Conservation (phyloP, 2,113 vertebrate genomes). For the Rousettus leschenaultii region DNA sequence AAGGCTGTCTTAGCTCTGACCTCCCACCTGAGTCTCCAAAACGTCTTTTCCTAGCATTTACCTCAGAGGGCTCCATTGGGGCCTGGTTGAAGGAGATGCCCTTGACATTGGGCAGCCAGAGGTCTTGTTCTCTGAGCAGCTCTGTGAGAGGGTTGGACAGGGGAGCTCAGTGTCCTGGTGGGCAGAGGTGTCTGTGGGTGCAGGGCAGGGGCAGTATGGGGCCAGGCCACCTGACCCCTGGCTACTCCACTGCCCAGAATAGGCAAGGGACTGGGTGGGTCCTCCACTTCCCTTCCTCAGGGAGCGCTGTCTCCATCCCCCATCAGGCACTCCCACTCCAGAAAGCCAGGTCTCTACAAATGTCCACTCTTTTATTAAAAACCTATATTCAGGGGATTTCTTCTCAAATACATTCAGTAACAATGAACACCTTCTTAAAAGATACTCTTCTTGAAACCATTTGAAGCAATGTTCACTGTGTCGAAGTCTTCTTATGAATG, state of each 20-base stretch:
- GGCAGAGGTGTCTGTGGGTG: not conserved
- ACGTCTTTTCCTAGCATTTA: not conserved
- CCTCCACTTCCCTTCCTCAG: not conserved
- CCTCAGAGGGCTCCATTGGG: not conserved
- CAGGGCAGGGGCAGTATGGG: not conserved
- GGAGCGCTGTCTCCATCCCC: not conserved
- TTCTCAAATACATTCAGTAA: not conserved
- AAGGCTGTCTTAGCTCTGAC: not conserved
- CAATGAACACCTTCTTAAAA: not conserved
- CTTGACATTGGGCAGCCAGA: constrained; percentile 35
- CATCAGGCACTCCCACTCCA: not conserved
- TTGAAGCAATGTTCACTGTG: not conserved
- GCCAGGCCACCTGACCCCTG: not conserved
- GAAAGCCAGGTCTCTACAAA: not conserved
- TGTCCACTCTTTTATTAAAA: not conserved
- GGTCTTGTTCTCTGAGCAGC: not conserved
- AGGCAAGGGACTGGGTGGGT: not conserved
- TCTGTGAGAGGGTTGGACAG: not conserved
- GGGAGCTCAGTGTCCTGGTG: not conserved
- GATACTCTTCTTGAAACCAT: not conserved
- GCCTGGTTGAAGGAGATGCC: constrained; percentile 50
- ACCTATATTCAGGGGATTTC: not conserved
- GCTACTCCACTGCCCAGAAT: not conserved
- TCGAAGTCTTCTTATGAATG: not conserved
- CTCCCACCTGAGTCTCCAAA: accelerated